A percentile compares a stretch with the other conserved stretches of the same genome.
These are phyloP conservation scores for Aix galericulata DNA, from an alignment of 2,113 vertebrate genomes.

Conservation along the genomic window DNA sequence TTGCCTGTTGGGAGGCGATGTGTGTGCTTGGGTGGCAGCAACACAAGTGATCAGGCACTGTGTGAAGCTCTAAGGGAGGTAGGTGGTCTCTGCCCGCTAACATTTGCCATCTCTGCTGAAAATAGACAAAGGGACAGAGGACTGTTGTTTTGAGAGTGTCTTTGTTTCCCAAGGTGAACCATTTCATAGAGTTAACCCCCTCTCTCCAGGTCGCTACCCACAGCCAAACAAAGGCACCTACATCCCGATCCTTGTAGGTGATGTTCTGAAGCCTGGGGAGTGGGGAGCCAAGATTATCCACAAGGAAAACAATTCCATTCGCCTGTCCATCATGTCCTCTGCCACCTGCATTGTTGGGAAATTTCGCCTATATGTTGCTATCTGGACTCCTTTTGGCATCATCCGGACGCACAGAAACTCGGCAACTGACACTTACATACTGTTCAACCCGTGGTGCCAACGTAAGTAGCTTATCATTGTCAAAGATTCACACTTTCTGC, in stretches of 20 bases:
- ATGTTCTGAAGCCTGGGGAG: slow-evolving; percentile 70
- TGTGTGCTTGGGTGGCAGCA: background rate
- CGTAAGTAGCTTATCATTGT: slow-evolving; percentile 67
- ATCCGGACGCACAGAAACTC: slow-evolving; percentile 82
- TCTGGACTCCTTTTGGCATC: slow-evolving; percentile 88
- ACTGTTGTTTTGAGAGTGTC: no score
- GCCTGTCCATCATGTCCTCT: slow-evolving; percentile 83
- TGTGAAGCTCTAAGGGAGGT: background rate
- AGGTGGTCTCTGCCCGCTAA: background rate
- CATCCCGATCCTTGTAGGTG: slow-evolving; percentile 79
- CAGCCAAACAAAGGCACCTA: slow-evolving; percentile 93
- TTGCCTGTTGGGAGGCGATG: background rate
- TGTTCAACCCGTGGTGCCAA: slow-evolving; percentile 94
- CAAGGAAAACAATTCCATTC: slow-evolving; percentile 73
- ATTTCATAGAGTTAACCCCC: background rate
- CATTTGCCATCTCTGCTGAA: background rate
- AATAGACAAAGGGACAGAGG: background rate
- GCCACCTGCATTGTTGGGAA: slow-evolving; percentile 88
- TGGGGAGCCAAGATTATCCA: slow-evolving; percentile 85
- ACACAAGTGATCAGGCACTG: background rate
- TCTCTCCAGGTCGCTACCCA: slow-evolving; percentile 84
- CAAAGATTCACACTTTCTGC: background rate
- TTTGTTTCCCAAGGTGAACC: background rate
- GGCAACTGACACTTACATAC: slow-evolving; percentile 82
- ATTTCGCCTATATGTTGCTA: slow-evolving; percentile 88